These are phyloP conservation scores for Coecobrya sp. DNA, from an alignment of 2,888 invertebrate species.

Conservation along the genomic window DNA sequence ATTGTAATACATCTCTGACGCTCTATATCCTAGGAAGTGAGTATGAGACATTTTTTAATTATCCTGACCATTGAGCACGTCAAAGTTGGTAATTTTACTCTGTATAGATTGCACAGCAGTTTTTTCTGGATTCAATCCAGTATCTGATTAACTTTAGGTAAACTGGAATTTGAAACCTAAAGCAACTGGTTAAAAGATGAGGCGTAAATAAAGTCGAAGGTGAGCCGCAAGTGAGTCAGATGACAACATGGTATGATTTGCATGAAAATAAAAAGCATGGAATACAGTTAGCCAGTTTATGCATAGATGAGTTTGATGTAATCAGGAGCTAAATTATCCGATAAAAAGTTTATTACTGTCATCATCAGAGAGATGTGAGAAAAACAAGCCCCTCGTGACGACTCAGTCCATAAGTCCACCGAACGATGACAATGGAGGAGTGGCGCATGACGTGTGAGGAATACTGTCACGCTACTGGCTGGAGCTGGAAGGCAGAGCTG, in stretches of 20 bases:
- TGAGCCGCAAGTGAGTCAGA: not conserved
- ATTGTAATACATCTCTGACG: too few species aligned
- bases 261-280: not conserved
- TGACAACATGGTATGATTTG: not conserved
- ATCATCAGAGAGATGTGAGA: not conserved
- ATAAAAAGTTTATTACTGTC: not conserved
- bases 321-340: not conserved
- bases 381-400: conserved; percentile 57
- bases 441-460: conserved; percentile 50
- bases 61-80: too few species aligned
- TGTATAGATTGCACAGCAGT: not conserved
- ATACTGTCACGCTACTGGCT: not conserved
- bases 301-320: too few species aligned
- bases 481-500: not conserved
- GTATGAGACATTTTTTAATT: too few species aligned
- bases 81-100: too few species aligned
- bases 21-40: too few species aligned
- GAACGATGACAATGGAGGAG: conserved; percentile 58
- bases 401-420: conserved; percentile 55
- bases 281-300: not conserved
- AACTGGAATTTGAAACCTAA: not conserved
- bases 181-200: too few species aligned
- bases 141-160: not conserved
- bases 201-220: too few species aligned
- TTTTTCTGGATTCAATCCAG: not conserved